phyloP scores from a whole-genome alignment of 2,113 vertebrate genomes.

The Chlorodrepanis virens region DNA sequence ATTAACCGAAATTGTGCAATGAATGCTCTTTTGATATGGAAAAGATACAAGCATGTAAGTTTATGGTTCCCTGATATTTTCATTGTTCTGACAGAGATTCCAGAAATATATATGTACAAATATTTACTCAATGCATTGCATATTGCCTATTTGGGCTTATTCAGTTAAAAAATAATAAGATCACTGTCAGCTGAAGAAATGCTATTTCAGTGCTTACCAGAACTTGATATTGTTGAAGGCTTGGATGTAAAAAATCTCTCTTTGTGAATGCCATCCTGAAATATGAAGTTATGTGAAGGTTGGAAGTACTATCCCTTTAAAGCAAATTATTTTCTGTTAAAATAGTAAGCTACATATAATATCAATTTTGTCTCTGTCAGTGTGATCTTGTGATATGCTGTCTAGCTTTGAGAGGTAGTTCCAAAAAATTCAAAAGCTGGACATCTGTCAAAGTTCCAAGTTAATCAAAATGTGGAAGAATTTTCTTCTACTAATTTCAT shows the following conservation, averaged over 20 bases:
- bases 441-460: background rate
- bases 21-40: background rate
- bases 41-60: background rate
- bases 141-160: background rate
- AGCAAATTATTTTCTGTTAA: background rate
- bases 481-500: background rate
- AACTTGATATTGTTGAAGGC: background rate
- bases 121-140: background rate
- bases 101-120: background rate
- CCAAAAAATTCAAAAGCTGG: background rate
- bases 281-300: background rate
- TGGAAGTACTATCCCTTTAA: background rate
- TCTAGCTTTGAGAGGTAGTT: background rate
- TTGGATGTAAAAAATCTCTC: background rate
- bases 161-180: background rate
- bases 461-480: background rate
- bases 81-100: background rate
- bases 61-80: background rate
- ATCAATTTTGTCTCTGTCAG: background rate
- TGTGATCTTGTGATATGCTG: background rate
- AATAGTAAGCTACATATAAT: background rate
- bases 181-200: background rate
- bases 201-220: background rate
- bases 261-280: background rate
- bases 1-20: background rate